Evolutionary conservation across 92 coral and sea anemone species (phyloP), one percentile per base, ranked within the genome.

Genomic region (Heliopora coerulea): DNA sequence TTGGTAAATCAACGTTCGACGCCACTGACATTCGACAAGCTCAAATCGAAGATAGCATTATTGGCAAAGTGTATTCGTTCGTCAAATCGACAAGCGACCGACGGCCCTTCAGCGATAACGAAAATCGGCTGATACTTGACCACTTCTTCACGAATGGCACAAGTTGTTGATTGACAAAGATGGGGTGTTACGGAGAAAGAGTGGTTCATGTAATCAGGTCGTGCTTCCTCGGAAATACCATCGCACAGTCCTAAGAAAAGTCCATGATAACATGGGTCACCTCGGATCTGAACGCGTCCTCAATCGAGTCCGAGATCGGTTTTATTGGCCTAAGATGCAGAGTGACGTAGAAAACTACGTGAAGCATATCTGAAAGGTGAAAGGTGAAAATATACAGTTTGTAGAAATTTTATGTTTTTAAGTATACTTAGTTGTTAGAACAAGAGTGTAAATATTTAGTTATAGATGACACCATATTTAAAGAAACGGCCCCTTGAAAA

Each of bases 211-310:
- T 11, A 29, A 70, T 8, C 83, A 85, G 77, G 49, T 75, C 11
- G 77, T 84, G 1, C 59, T 85, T 56, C 85, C 83, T 11, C 59
- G 42, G 31, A 78, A 59, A 35, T 82, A 58, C 73, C 80, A 61
- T 13, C 18, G 37, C 18, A 26, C 75, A 17, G 74, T 85, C 8
- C 64, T 73, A 48, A 67, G 49, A 34, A 85, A 65, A 59, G 63
- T 74, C 0, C 89, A 85, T 17, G 85, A 85, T 24, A 68, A 80
- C 31, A 85, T 84, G 88, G 88, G 88, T 13, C 88, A 84, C 52
- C 78, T 84, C 23, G 61, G 13, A 13, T 56, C 61, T 9, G 61
- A 56, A 13, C 61, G 61, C 3, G 58, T 50, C 6, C 49, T 65
- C 19, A 27, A 57, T 25, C 75, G 80, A 3, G 85, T 78, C 11